Base-by-base conservation (phyloP, 2,888 invertebrate species). In the Plebejus argus region DNA sequence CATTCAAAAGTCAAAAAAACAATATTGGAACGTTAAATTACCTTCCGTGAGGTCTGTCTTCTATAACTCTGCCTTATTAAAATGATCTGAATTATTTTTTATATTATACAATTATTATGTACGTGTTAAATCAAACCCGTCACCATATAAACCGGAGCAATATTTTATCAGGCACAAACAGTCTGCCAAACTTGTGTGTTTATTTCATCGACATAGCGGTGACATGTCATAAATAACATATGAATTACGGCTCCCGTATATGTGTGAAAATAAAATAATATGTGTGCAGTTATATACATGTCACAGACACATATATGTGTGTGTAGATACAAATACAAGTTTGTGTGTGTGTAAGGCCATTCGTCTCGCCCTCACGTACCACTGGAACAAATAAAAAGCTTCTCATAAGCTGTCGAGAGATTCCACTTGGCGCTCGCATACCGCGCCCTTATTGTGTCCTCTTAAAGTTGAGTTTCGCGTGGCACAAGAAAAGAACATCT, bases 401-500 rank as follows among this genome's bases (percentile, higher is more conserved):
- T 71, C 77, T 77, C 77, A 77, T 77, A 77, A 77, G 77, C 77
- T 58, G 77, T 77, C 77, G 76, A 70, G 66, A 70, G 49, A 71
- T 71, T 71, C 71, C 71, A 53, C 70, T 76, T 8, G 15, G 53
- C 18, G 70, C 20, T 23, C 28, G 35, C 33, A 70, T 23, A 23
- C 56, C 70, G n/a, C 33, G n/a, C 35, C 81, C 80, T 81, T 89
- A 85, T 79, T 1, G 5, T 45, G 33, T 58, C 3, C 53, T 2
- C 0, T 81, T 82, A 91, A 81, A 80, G 87, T 84, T 78, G 66
- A 79, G 78, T 85, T 84, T 86, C 4, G 78, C 78, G 78, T 78
- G 79, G 82, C 81, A 88, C 90, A 91, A 92, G 91, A 93, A 93
- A 92, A 91, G 92, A 93, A 88, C 92, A 90, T 89, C 89, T 88